Conservation (phyloP, 2,888 invertebrate genomes). For the Agrochola lychnidis region DNA sequence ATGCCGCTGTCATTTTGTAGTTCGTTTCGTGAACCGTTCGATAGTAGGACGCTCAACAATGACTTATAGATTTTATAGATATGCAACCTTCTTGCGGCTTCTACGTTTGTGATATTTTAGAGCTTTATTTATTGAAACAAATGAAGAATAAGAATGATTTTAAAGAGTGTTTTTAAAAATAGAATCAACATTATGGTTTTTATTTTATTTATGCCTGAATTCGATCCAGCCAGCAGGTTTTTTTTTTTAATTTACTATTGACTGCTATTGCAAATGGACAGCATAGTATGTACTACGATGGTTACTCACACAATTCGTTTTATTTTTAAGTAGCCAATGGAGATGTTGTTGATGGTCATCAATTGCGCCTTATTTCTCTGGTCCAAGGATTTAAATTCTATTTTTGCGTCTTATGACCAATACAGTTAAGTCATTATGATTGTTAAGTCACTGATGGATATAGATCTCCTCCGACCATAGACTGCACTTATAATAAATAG, state of each 20-base stretch:
- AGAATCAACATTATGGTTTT: background rate
- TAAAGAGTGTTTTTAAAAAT: slow-evolving; percentile 3
- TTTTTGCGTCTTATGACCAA: too few species aligned
- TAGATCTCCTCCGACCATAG: background rate
- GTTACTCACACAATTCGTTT: background rate
- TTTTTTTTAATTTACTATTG: background rate
- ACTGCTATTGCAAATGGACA: background rate
- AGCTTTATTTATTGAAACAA: slow-evolving; percentile 15
- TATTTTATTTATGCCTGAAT: background rate
- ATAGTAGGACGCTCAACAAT: slow-evolving; percentile 42
- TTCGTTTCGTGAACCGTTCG: slow-evolving; percentile 33
- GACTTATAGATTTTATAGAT: slow-evolving; percentile 48
- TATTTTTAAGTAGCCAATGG: background rate
- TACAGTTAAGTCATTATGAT: background rate
- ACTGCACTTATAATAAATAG: background rate
- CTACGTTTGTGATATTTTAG: slow-evolving; percentile 1
- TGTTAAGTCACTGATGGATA: background rate
- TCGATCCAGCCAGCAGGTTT: background rate
- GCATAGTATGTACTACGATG: background rate
- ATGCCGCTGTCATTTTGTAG: slow-evolving; percentile 13
- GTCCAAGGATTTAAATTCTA: background rate
- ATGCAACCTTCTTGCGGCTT: slow-evolving; percentile 38
- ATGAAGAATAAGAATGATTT: background rate
- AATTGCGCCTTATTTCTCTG: slow-evolving; percentile 4
- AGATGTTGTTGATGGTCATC: background rate